Base-by-base conservation (phyloP, 2,113 vertebrate genomes). In the Megaleporinus macrocephalus region DNA sequence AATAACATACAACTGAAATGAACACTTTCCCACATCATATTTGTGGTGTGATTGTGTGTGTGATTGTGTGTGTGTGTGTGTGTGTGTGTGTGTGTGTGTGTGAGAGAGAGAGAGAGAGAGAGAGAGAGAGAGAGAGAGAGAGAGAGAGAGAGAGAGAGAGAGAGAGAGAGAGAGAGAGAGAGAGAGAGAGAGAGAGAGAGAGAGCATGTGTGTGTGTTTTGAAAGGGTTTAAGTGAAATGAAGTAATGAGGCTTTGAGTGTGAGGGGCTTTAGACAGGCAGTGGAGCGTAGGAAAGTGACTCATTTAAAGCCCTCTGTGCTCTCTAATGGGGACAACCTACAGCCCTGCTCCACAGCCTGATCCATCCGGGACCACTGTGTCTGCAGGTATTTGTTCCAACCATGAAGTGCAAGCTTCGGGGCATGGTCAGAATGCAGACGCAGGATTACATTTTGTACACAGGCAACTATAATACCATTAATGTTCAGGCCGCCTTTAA, bases 181-280 rank as follows among this genome's bases (percentile, higher is more conserved):
- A n/a, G n/a, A n/a, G n/a, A n/a, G n/a, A n/a, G n/a, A n/a, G n/a
- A n/a, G n/a, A n/a, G n/a, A n/a, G n/a, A n/a, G n/a, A n/a, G n/a
- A n/a, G n/a, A n/a, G 47, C 27, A 1, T 18, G 24, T 33, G 80
- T 30, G 14, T 66, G 12, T 66, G 47, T 70, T 20, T 57, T n/a
- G 49, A 10, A 49, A 24, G 51, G 63, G 76, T 79, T 79, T 69
- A 73, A 69, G 27, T 78, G 44, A 72, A 83, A 84, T 70, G 4
- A 69, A 36, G 82, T 77, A 87, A 90, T 86, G 36, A 72, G 78
- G 55, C 69, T 80, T 80, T 80, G 53, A 73, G 78, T 73, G 68
- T 51, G 55, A 73, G 69, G 69, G 69, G 78, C 69, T 80, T 80
- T 80, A 72, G 78, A 80, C 41, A 80, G 78, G 55, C 69, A 73